Evolutionary conservation across 2,888 invertebrate species (phyloP).

Genomic region (Rhyacophila evoluta): DNA sequence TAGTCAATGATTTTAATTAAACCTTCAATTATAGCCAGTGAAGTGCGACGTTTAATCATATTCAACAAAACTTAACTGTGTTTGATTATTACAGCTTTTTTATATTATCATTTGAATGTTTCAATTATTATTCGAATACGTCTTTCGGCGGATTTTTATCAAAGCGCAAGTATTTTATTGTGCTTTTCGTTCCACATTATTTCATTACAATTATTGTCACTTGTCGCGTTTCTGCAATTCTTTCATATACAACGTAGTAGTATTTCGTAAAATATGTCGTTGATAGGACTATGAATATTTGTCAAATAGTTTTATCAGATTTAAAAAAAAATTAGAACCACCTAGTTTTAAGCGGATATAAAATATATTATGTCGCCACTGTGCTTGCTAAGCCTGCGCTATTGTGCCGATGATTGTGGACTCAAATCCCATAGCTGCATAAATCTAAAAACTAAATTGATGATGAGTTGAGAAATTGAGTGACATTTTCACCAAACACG

Average conservation of each 20-base stretch:
- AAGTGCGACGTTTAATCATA: background rate
- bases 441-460: too few relatives aligned
- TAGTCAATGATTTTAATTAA: background rate
- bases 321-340: too few relatives aligned
- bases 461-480: too few relatives aligned
- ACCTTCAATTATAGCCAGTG: background rate
- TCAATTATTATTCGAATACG: slow-evolving; percentile 10
- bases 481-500: too few relatives aligned
- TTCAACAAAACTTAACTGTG: background rate
- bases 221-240: background rate
- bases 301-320: too few relatives aligned
- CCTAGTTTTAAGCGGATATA: too few relatives aligned
- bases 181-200: slow-evolving; percentile 13
- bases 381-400: too few relatives aligned
- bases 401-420: too few relatives aligned
- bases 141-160: background rate
- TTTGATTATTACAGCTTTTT: background rate
- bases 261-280: background rate
- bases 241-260: background rate
- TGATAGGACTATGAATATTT: background rate
- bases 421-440: too few relatives aligned
- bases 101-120: background rate
- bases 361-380: too few relatives aligned
- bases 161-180: background rate
- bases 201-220: slow-evolving; percentile 22